Conservation (phyloP, 2,797 vertebrate genomes). For the Sebastes diaconus region DNA sequence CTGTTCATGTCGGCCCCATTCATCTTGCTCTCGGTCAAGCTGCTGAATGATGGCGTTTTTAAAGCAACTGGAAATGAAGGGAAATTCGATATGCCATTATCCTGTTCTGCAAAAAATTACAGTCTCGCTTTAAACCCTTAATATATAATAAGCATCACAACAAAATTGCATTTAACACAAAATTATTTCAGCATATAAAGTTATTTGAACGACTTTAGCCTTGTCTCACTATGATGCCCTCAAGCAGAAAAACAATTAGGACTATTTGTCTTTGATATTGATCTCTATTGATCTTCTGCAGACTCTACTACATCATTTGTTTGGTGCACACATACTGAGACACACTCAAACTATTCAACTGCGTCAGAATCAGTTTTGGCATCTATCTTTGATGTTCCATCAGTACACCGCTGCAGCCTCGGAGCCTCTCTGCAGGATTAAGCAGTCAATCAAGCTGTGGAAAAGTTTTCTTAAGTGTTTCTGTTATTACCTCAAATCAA, state of each 20-base stretch:
- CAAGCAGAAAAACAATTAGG: background rate
- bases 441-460: slow-evolving; percentile 51
- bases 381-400: slow-evolving; percentile 25
- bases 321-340: background rate
- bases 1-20: background rate
- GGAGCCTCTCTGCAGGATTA: slow-evolving; percentile 36
- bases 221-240: background rate
- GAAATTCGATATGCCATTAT: background rate
- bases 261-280: background rate
- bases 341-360: background rate
- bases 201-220: background rate
- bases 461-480: slow-evolving; percentile 48
- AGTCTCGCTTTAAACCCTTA: background rate
- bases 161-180: background rate
- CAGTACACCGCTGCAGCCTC: slow-evolving; percentile 20
- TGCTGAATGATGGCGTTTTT: background rate
- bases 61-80: background rate
- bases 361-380: slow-evolving; percentile 14
- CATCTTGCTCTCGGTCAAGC: background rate
- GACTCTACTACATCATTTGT: background rate
- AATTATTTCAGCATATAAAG: background rate
- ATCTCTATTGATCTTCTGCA: slow-evolving; percentile 1
- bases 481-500: slow-evolving; percentile 49
- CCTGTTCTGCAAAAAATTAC: background rate
- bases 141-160: background rate